phyloP scores from a whole-genome alignment of 2,113 vertebrate genomes.

The Amphiprion ocellaris region DNA sequence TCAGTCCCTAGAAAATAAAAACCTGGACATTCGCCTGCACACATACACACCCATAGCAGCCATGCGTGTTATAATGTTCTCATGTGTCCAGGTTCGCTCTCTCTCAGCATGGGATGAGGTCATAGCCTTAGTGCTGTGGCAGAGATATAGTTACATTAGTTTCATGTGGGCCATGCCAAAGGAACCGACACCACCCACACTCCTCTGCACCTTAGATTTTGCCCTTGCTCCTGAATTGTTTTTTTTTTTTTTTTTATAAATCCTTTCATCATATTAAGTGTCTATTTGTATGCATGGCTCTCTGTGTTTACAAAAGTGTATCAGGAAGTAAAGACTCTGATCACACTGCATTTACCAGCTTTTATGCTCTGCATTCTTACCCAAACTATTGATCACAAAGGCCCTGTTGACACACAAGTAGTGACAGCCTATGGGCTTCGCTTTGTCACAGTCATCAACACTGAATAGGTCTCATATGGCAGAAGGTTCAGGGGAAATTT shows the following conservation, averaged over 20 bases:
- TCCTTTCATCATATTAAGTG: constrained; percentile 22
- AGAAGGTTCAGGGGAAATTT: constrained; percentile 14
- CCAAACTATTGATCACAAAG: constrained; percentile 32
- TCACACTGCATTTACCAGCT: constrained; percentile 9
- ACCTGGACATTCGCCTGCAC: constrained; percentile 11
- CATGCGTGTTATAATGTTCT: constrained; percentile 58
- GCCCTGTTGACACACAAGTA: background rate
- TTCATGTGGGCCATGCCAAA: constrained; percentile 49
- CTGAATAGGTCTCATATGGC: constrained; percentile 5
- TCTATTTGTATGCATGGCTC: background rate
- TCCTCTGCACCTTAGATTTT: constrained; percentile 20
- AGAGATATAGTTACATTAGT: constrained; percentile 68
- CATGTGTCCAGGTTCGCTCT: constrained; percentile 67
- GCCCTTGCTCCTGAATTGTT: background rate
- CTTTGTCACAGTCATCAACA: constrained; percentile 3
- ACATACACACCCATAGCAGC: constrained; percentile 28
- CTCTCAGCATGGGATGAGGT: constrained; percentile 58
- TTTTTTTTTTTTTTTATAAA: background rate
- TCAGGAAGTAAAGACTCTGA: constrained; percentile 14
- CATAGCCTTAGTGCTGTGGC: constrained; percentile 57
- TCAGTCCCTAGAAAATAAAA: constrained; percentile 36
- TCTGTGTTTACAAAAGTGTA: constrained; percentile 28
- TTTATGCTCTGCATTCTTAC: constrained; percentile 46
- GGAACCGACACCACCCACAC: constrained; percentile 61
- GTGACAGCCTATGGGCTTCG: constrained; percentile 20